Conservation (phyloP, 2,888 invertebrate species). For the Micoletzkya japonica region DNA sequence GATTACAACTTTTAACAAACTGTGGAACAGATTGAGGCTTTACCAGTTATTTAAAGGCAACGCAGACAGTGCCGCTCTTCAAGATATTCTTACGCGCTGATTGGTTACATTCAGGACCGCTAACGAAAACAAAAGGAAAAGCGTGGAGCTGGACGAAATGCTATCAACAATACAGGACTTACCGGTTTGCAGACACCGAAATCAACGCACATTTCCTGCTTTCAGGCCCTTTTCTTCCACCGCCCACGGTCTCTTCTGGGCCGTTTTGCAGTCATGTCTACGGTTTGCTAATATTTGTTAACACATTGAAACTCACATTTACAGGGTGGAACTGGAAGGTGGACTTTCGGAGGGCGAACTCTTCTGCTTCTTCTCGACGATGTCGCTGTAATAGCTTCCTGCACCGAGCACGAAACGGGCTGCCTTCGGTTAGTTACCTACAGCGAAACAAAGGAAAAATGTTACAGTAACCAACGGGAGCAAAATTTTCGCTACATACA, state of each 20-base stretch:
- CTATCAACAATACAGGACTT: background rate
- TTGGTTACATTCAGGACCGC: conserved; percentile 9
- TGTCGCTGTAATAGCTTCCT: background rate
- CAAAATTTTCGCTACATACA: conserved; percentile 4
- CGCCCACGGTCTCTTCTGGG: conserved; percentile 11
- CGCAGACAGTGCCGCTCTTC: too few species aligned
- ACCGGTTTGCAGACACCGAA: background rate
- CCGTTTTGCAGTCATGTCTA: conserved; percentile 6
- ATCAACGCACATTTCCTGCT: background rate
- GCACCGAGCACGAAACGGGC: background rate
- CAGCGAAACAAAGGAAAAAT: background rate
- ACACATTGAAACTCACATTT: background rate
- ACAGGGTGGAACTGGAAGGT: conserved; percentile 9
- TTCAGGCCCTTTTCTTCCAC: conserved; percentile 14
- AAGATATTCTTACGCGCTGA: too few species aligned
- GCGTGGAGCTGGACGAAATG: conserved; percentile 1
- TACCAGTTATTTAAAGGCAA: too few species aligned
- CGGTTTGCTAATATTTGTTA: background rate
- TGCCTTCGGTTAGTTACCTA: background rate
- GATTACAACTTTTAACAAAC: too few species aligned
- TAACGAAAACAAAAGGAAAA: conserved; percentile 4
- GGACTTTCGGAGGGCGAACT: background rate
- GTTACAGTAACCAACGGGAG: background rate
- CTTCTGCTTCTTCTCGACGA: conserved; percentile 19
- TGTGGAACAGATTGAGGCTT: too few species aligned